These are phyloP conservation scores for Neuroterus valhalla DNA, from an alignment of 1,140 invertebrate genomes.

Conservation along the genomic window DNA sequence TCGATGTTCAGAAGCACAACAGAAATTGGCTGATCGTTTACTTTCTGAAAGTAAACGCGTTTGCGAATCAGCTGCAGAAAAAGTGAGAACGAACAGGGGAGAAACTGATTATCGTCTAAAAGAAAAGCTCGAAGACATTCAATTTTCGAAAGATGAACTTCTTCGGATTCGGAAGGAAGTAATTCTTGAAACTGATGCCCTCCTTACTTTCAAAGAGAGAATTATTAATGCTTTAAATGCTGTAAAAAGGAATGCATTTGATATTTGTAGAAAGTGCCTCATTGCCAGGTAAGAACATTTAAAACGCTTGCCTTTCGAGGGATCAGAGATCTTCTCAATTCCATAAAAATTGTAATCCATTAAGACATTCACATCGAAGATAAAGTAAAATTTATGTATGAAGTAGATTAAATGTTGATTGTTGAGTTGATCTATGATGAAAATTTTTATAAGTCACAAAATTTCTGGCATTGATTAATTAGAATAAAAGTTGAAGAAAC, in stretches of 20 bases:
- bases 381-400: no score
- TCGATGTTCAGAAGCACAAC: slow-evolving; percentile 82
- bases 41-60: slow-evolving; percentile 79
- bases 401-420: no score
- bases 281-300: slow-evolving; percentile 74
- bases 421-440: no score
- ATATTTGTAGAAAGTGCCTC: slow-evolving; percentile 83
- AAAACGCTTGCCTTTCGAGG: background rate
- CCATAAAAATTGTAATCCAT: no score
- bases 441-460: no score
- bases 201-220: slow-evolving; percentile 81
- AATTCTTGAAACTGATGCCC: slow-evolving; percentile 82
- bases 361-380: no score
- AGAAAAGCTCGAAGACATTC: slow-evolving; percentile 87
- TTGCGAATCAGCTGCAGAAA: slow-evolving; percentile 80
- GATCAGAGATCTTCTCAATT: no score
- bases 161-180: slow-evolving; percentile 84
- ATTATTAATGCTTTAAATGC: slow-evolving; percentile 81
- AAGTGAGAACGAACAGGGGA: slow-evolving; percentile 80
- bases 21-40: slow-evolving; percentile 82
- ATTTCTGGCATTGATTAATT: no score
- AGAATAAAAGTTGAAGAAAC: no score
- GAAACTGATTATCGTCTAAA: slow-evolving; percentile 84
- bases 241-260: slow-evolving; percentile 79
- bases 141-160: slow-evolving; percentile 87